phyloP scores from a whole-genome alignment of 1,140 invertebrate species.

The Hetaerina americana region DNA sequence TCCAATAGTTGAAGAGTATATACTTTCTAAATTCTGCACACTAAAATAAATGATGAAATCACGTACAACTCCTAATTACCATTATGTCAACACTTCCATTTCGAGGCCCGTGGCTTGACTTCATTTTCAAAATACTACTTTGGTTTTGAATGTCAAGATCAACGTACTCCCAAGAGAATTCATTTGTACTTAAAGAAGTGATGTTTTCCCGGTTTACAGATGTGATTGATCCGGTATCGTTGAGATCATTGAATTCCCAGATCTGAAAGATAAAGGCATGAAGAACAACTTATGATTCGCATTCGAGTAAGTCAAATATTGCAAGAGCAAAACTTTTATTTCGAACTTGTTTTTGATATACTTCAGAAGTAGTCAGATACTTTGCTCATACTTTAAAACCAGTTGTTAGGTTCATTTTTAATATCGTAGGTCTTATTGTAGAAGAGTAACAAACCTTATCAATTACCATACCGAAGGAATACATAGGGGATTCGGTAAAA shows the following conservation, averaged over 20 bases:
- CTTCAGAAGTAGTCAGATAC: too few relatives aligned
- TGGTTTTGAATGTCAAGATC: slow-evolving; percentile 14
- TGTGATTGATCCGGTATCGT: slow-evolving; percentile 31
- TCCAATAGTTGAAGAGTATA: too few relatives aligned
- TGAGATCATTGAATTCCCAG: slow-evolving; percentile 39
- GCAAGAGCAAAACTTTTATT: too few relatives aligned
- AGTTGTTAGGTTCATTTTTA: too few relatives aligned
- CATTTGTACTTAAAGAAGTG: slow-evolving; percentile 22
- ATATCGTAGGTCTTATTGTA: too few relatives aligned
- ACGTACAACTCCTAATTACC: slow-evolving; percentile 19
- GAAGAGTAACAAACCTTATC: slow-evolving; percentile 38
- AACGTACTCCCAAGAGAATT: slow-evolving; percentile 29
- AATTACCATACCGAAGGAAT: slow-evolving; percentile 38
- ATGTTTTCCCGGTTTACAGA: slow-evolving; percentile 18
- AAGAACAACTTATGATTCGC: too few relatives aligned
- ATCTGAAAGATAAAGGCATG: slow-evolving; percentile 28
- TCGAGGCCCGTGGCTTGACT: slow-evolving; percentile 21
- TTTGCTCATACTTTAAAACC: too few relatives aligned
- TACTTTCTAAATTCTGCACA: too few relatives aligned
- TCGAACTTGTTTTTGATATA: too few relatives aligned
- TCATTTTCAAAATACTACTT: neutral
- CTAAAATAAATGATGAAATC: too few relatives aligned
- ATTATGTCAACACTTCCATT: slow-evolving; percentile 26
- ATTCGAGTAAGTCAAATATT: too few relatives aligned
- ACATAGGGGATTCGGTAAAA: slow-evolving; percentile 32